Evolutionary conservation across 2,797 vertebrate species (phyloP).

Genomic region (Pampus argenteus): DNA sequence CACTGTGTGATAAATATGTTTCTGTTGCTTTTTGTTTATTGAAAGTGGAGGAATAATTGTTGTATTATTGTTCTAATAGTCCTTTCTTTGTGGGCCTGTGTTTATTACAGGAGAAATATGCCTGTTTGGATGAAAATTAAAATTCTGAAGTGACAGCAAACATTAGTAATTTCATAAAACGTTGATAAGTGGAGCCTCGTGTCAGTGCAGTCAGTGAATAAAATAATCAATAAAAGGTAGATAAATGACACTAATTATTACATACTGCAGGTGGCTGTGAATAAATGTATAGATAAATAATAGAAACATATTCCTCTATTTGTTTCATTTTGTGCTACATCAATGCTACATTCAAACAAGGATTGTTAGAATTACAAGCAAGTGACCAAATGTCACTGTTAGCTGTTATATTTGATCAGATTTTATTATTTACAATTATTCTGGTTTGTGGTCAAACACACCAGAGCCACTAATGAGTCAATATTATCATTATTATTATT

Average conservation of each 20-base stretch:
- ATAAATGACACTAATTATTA: neutral
- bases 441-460: neutral
- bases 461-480: too few species aligned
- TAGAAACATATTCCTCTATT: neutral
- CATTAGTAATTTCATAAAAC: neutral
- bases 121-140: neutral
- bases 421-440: neutral
- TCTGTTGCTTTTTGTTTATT: neutral
- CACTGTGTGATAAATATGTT: neutral
- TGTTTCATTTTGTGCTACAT: neutral
- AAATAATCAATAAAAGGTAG: neutral
- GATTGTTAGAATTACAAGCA: neutral
- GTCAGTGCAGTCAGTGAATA: neutral
- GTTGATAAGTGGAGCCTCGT: neutral
- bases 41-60: conserved; percentile 14
- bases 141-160: neutral
- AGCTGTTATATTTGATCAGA: neutral
- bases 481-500: too few species aligned
- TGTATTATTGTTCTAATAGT: conserved; percentile 11
- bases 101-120: neutral
- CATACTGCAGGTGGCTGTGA: neutral
- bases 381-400: neutral
- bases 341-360: neutral
- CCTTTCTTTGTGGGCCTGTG: conserved; percentile 4
- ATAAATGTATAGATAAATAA: neutral